phyloP scores from a whole-genome alignment of 2,888 invertebrate species.

The Auanema sp. region DNA sequence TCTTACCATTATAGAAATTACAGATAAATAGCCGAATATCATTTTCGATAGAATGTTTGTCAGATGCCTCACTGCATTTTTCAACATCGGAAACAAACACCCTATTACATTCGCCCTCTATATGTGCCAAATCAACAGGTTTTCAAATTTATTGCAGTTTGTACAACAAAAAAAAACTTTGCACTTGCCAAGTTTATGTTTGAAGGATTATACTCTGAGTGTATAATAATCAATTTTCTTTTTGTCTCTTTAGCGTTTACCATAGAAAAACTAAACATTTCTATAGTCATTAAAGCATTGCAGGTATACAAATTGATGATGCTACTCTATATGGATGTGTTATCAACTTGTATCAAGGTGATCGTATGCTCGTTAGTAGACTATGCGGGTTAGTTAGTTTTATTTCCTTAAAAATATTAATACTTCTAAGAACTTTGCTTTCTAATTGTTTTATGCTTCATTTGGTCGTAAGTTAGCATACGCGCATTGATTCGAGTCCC shows the following conservation, averaged over 20 bases:
- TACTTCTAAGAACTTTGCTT: neutral
- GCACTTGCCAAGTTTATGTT: neutral
- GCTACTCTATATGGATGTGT: conserved; percentile 50
- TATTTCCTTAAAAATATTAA: neutral
- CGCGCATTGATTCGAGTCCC: neutral
- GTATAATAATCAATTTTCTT: neutral
- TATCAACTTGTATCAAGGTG: conserved; percentile 49
- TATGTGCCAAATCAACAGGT: conserved; percentile 25
- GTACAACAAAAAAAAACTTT: neutral
- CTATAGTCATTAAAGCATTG: conserved; percentile 12
- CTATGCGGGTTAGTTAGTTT: conserved; percentile 50
- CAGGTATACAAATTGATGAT: conserved; percentile 42
- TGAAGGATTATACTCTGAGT: too few species aligned
- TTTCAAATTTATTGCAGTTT: neutral
- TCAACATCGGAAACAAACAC: conserved; percentile 33
- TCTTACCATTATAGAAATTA: neutral
- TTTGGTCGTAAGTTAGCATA: conserved; percentile 8
- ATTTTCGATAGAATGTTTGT: conserved; percentile 29
- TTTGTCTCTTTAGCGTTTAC: neutral
- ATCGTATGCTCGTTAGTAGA: conserved; percentile 30
- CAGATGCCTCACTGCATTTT: conserved; percentile 40
- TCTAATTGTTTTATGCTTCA: neutral
- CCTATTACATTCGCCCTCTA: conserved; percentile 42
- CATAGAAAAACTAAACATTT: conserved; percentile 4
- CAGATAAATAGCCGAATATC: conserved; percentile 1